Percentiles rank a stretch among this genome's conserved stretches.
phyloP scores from a whole-genome alignment of 2,888 invertebrate species.

The Seira sanloemensis region DNA sequence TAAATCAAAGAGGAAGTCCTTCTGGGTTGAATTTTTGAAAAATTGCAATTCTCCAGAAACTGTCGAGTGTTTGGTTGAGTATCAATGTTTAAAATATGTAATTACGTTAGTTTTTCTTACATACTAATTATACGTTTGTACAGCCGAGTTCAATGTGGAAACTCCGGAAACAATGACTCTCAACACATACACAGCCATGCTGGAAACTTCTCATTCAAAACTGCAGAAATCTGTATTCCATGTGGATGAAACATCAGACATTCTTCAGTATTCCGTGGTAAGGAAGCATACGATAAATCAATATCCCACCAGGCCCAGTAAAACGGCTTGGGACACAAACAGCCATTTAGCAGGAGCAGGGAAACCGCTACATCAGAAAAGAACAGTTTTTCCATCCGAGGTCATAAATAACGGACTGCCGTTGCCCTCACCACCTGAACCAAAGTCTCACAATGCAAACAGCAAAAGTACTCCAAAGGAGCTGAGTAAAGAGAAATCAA shows the following conservation, averaged over 20 bases:
- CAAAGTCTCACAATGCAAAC: neutral
- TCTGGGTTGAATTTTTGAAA: neutral
- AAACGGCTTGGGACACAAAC: neutral
- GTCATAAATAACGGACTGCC: neutral
- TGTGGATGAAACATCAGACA: conserved; percentile 49
- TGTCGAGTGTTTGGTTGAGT: neutral
- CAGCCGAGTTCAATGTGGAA: conserved; percentile 36
- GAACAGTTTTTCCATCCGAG: neutral
- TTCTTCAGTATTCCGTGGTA: conserved; percentile 39
- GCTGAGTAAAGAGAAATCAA: neutral
- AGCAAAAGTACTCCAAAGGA: neutral
- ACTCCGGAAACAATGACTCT: conserved; percentile 52
- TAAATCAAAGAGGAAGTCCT: neutral
- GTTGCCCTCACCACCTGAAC: neutral
- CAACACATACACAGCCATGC: conserved; percentile 43
- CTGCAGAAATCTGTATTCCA: conserved; percentile 49
- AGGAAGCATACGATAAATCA: conserved; percentile 1
- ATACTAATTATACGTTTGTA: too few relatives aligned
- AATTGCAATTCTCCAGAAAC: neutral
- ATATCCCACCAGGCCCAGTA: conserved; percentile 6
- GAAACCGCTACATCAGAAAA: neutral
- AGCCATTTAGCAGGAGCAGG: neutral
- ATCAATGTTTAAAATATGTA: neutral
- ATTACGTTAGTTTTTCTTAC: too few relatives aligned
- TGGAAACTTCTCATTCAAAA: conserved; percentile 37